Evolutionary conservation across 1,140 invertebrate genomes (phyloP), one percentile per base, ranked within the genome.

Genomic region (Nixonia krombeini): DNA sequence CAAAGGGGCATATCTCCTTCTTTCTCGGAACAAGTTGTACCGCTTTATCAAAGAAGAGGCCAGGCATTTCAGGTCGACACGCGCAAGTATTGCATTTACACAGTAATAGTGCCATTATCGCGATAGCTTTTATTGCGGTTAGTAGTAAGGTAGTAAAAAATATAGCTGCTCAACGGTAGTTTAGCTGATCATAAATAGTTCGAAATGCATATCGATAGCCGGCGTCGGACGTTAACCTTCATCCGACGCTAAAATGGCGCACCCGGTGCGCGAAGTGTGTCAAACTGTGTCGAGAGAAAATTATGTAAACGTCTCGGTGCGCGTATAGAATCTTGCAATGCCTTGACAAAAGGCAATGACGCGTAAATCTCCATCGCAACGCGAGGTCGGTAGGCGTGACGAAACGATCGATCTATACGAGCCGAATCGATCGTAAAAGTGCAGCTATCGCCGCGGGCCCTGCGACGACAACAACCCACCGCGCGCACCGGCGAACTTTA

Each of bases 401-500:
- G 25, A 26, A 26, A 26, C 25, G 25, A 26, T 26, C 25, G 25
- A 26, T 26, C 25, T 26, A 9, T 9, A 26, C 25, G 4, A 35
- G n/a, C 10, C 16, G 18, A 38, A 28, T 55, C 37, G 50, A 61
- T 61, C 50, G 10, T 23, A 26, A 26, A 26, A 26, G 25, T 5
- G n/a, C n/a, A n/a, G n/a, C n/a, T n/a, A n/a, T n/a, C n/a, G 23
- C 57, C 12, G 38, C 50, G 50, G 10, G 52, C 18, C 47, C 55
- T 61, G 40, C 57, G 52, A 42, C 40, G 31, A 56, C 52, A 38
- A 35, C 40, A 49, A 21, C 50, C 10, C 25, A 49, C 40, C 35
- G 38, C 55, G 38, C 25, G 12, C 33, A 15, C 55, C 57, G 6
- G 52, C 50, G 50, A 56, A 55, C 57, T 55, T 61, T 61, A 56